Evolutionary conservation across 2,113 vertebrate species (phyloP), one percentile per base, ranked within the genome.

Genomic region (Oncorhynchus kisutch): DNA sequence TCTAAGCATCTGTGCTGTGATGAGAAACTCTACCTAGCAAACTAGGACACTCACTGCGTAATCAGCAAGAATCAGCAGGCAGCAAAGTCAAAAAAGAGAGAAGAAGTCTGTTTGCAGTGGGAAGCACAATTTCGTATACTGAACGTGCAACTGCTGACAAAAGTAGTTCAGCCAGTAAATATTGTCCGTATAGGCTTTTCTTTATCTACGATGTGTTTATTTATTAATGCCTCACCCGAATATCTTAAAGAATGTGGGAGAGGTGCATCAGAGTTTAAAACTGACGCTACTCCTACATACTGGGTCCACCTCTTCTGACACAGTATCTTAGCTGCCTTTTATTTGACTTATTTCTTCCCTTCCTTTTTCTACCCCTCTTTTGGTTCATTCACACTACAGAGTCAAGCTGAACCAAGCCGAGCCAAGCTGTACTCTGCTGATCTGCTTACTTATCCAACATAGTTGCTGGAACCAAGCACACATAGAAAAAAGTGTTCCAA

Each of bases 31-130:
- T 84, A 70, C 82, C 88, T 90, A 45, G 39, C 39, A 45, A 91
- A 91, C 87, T 92, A 90, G 89, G 90, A 82, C 90, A 90, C 87
- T 84, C 90, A 91, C 87, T 84, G 91, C 91, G 90, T 91, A 90
- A 89, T 91, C 89, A 90, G 89, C 87, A 82, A 85, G 86, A 89
- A 85, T 83, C 27, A 88, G 82, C 85, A 83, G 88, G 82, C 85
- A 84, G 85, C 68, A 78, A 84, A 87, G 83, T 69, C 62, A 81
- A 78, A 84, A 67, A 70, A 80, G 71, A 68, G n/a, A 72, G 68
- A 34, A 29, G 18, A 79, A 70, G 75, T 20, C 7, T 25, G 78
- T 79, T 85, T 78, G 73, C 11, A 16, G 75, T 75, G 74, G 64
- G 62, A 81, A 71, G 79, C 78, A 85, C 79, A 70, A 76, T 69